Evolutionary conservation across 1,140 invertebrate genomes (phyloP).

Genomic region (Asobara japonica): DNA sequence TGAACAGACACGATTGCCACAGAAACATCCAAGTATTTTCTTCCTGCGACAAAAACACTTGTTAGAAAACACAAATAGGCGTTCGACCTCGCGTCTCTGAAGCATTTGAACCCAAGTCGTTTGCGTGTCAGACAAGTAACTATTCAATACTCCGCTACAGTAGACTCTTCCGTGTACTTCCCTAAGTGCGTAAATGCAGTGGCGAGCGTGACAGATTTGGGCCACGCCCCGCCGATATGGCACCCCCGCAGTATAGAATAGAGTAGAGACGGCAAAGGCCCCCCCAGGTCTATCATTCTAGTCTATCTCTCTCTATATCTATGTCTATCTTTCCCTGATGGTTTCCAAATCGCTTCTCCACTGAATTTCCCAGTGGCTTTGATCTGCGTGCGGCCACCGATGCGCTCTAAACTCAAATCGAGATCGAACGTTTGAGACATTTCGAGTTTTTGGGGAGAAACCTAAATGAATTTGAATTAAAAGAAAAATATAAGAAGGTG

Average conservation of each 20-base stretch:
- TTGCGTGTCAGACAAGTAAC: background rate
- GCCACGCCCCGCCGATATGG: constrained; percentile 66
- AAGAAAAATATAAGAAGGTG: too few relatives aligned
- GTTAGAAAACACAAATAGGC: too few relatives aligned
- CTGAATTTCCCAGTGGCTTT: constrained; percentile 38
- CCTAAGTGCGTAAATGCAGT: constrained; percentile 54
- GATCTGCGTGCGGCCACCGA: constrained; percentile 37
- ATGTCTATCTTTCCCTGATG: constrained; percentile 7
- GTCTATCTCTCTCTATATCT: constrained; percentile 14
- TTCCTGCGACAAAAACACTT: too few relatives aligned
- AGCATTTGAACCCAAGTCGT: background rate
- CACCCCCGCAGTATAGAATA: constrained; percentile 39
- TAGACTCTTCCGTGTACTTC: background rate
- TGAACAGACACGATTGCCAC: too few relatives aligned
- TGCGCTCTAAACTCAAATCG: constrained; percentile 11
- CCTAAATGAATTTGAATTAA: too few relatives aligned
- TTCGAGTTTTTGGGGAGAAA: too few relatives aligned
- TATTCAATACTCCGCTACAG: background rate
- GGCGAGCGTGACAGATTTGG: constrained; percentile 66
- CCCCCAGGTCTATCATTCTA: background rate
- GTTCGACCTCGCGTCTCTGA: background rate
- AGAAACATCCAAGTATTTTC: too few relatives aligned
- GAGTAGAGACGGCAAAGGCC: background rate
- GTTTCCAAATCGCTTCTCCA: constrained; percentile 12
- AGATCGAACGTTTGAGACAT: too few relatives aligned